Base-by-base conservation (phyloP, 1,140 invertebrate genomes). In the Bicyclus anynana region DNA sequence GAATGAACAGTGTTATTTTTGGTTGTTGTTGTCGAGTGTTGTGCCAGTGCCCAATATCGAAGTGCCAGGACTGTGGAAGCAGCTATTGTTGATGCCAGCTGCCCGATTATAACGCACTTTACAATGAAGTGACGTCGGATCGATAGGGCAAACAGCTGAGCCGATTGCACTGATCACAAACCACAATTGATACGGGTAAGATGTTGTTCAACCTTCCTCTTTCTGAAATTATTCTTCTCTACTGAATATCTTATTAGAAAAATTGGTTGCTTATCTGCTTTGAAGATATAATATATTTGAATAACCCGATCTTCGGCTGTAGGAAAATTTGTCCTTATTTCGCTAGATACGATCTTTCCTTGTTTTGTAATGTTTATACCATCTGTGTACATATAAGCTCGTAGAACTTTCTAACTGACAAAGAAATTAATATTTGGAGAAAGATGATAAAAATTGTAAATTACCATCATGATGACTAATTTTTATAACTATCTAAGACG, bases 71-170 rank as follows among this genome's bases (percentile, higher is more conserved):
- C 65, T 64, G 64, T 67, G 67, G 42, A 38, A 54, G 40, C 73
- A 71, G 62, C 58, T 68, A 57, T 68, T 70, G 69, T 66, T 51
- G 61, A 68, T 65, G 50, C 59, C 67, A 49, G 50, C 64, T 54
- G 59, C 42, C 65, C 67, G 62, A 58, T 62, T 59, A 59, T 69
- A 66, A 62, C 65, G 59, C 65, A 72, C 62, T 72, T 65, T 72
- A 69, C 62, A 58, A 60, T 72, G 56, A 72, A 75, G 59, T 66
- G 63, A 69, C 56, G 18, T 52, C 59, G 65, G 76, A 84, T 84
- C 79, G 72, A 84, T 84, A 81, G 62, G 57, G 48, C 48, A 53
- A 78, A 74, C 76, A 81, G 77, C 79, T 80, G 76, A 78, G 66
- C 62, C 66, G 62, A 72, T 74, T 74, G 69, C 65, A 70, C 53